Percentiles rank a stretch among this genome's conserved stretches.
These are phyloP conservation scores for Rhopalosiphum maidis DNA, from an alignment of 1,140 invertebrate genomes.

Conservation along the genomic window DNA sequence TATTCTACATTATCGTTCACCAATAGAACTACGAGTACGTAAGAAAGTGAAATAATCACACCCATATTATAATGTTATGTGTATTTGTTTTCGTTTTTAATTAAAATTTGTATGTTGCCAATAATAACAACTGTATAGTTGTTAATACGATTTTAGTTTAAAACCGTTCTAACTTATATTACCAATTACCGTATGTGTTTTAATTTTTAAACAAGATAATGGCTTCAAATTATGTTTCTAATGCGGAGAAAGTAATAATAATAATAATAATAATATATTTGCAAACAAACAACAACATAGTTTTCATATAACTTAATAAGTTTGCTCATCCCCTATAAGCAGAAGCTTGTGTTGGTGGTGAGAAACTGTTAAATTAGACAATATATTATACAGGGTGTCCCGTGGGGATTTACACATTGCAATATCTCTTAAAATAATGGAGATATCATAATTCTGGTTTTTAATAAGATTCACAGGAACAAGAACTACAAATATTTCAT, in stretches of 20 bases:
- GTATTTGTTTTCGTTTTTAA: neutral
- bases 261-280: too few relatives aligned
- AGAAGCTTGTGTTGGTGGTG: too few relatives aligned
- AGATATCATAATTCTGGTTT: too few relatives aligned
- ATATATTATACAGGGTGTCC: too few relatives aligned
- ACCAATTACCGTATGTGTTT: neutral
- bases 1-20: neutral
- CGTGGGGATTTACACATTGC: too few relatives aligned
- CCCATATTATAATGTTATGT: neutral
- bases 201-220: constrained; percentile 11
- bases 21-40: neutral
- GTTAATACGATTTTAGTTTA: neutral
- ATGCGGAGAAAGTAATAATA: neutral
- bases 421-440: too few relatives aligned
- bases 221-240: neutral
- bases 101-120: neutral
- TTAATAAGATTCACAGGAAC: too few relatives aligned
- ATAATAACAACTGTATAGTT: neutral
- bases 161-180: neutral
- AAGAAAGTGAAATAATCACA: neutral
- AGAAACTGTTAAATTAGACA: too few relatives aligned
- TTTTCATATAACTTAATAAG: too few relatives aligned
- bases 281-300: too few relatives aligned
- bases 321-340: too few relatives aligned
- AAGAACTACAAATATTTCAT: too few relatives aligned